Conservation (phyloP, 1,140 invertebrate species). For the Euura saliciscinereae region DNA sequence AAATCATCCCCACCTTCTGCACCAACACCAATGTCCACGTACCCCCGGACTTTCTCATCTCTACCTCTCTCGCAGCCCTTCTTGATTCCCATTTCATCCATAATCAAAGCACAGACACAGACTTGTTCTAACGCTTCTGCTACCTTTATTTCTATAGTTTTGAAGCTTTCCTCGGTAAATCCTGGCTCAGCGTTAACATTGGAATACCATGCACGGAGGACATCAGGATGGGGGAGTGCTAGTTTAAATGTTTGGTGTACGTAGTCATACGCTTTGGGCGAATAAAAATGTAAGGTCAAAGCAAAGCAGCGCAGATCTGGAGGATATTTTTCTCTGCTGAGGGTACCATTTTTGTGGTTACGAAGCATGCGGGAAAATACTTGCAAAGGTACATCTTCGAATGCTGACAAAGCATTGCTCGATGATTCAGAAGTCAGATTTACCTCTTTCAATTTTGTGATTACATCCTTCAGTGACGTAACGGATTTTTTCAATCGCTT, state of each 20-base stretch:
- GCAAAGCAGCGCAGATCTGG: background rate
- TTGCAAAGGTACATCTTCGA: background rate
- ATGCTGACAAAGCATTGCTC: background rate
- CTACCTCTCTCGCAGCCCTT: background rate
- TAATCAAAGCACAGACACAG: background rate
- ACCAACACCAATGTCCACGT: background rate
- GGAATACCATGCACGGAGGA: background rate
- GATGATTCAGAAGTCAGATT: background rate
- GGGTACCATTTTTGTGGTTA: background rate
- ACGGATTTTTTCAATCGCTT: background rate
- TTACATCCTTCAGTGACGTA: background rate
- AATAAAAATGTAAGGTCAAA: background rate
- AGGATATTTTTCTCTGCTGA: background rate
- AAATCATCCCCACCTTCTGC: background rate
- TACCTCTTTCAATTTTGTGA: background rate
- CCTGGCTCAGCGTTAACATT: background rate
- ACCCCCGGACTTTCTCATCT: background rate
- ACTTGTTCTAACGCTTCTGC: background rate
- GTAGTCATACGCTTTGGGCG: background rate
- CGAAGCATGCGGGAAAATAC: background rate
- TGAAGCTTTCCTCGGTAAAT: background rate
- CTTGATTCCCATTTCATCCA: constrained; percentile 2
- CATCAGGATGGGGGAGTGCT: background rate
- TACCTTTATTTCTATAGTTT: background rate
- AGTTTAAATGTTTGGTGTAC: background rate